These are phyloP conservation scores for Trichogramma evanescens DNA, from an alignment of 2,888 invertebrate species.

Conservation along the genomic window DNA sequence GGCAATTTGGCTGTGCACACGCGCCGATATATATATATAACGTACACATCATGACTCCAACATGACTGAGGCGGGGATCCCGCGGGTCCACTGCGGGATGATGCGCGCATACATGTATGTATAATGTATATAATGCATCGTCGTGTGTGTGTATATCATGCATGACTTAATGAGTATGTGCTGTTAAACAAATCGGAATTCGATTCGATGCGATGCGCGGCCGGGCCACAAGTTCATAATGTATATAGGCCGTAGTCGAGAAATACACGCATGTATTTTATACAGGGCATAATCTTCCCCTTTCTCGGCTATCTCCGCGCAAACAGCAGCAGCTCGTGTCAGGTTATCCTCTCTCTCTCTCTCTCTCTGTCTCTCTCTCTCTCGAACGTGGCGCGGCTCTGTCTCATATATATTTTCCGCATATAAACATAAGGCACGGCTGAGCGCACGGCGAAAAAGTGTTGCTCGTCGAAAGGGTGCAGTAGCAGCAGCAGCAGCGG, in stretches of 20 bases:
- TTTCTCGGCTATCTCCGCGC: neutral
- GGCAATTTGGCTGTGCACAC: neutral
- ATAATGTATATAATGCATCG: too few relatives aligned
- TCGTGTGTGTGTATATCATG: too few relatives aligned
- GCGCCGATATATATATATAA: neutral
- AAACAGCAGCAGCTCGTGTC: neutral
- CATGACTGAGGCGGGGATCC: too few relatives aligned
- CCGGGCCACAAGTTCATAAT: too few relatives aligned
- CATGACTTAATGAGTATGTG: too few relatives aligned
- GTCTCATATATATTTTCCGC: slow-evolving; percentile 7
- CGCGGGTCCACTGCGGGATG: too few relatives aligned
- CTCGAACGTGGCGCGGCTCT: neutral
- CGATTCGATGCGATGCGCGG: slow-evolving; percentile 38
- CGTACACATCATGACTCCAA: too few relatives aligned
- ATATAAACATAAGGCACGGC: slow-evolving; percentile 12
- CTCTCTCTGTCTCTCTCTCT: neutral
- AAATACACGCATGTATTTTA: slow-evolving; percentile 3
- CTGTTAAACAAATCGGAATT: slow-evolving; percentile 33
- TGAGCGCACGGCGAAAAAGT: slow-evolving; percentile 9
- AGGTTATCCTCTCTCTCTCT: slow-evolving; percentile 2
- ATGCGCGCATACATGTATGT: too few relatives aligned
- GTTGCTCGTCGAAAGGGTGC: slow-evolving; percentile 4
- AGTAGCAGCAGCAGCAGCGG: neutral
- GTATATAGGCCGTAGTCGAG: too few relatives aligned
- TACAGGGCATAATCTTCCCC: slow-evolving; percentile 22